Evolutionary conservation across 2,113 vertebrate species (phyloP).

Genomic region (Hemichromis elongatus): DNA sequence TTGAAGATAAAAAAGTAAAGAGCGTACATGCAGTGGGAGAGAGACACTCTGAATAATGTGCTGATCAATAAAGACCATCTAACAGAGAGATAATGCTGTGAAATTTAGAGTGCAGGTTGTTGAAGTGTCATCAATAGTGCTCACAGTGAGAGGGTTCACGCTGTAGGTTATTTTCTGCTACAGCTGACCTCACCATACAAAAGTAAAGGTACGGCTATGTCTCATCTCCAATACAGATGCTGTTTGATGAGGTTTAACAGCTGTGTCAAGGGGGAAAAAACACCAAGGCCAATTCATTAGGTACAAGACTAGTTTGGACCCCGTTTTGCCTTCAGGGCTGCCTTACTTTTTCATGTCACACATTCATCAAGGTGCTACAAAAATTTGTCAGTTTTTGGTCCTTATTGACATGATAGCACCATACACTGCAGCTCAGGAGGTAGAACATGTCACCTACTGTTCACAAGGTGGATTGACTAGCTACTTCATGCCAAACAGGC

Average conservation of each 20-base stretch:
- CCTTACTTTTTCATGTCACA: neutral
- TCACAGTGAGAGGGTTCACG: constrained; percentile 6
- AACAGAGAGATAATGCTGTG: constrained; percentile 14
- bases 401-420: neutral
- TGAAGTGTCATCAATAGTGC: constrained; percentile 31
- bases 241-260: neutral
- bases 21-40: neutral
- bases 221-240: neutral
- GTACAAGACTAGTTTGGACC: neutral
- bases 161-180: neutral
- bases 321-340: neutral
- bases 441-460: neutral
- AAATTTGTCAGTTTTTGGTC: neutral
- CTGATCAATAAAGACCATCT: constrained; percentile 64
- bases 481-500: neutral
- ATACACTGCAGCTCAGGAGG: neutral
- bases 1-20: constrained; percentile 43
- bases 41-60: constrained; percentile 58
- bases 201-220: neutral
- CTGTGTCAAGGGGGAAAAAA: neutral
- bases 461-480: neutral
- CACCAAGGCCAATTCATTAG: neutral
- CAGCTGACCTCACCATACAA: neutral
- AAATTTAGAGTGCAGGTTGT: constrained; percentile 17
- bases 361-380: neutral